Evolutionary conservation across 2,888 invertebrate species (phyloP), one percentile per base, ranked within the genome.

Genomic region (Taphrorychus bicolor): DNA sequence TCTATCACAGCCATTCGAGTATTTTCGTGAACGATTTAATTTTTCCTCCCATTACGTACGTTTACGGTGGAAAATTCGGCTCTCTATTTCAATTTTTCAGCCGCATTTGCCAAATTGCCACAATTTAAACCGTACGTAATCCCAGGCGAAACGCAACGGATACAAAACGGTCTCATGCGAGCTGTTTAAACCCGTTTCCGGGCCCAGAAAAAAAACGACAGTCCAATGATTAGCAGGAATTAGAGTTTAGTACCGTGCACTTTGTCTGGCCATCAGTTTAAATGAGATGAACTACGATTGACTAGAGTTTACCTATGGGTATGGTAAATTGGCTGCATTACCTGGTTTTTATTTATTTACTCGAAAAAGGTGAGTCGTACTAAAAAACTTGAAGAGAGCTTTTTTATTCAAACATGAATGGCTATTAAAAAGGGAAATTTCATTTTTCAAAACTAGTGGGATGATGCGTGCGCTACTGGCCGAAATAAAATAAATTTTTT

Each of bases 71-170:
- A 59, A n/a, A 41, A 58, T 59, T 59, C 42, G 40, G 23, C 21
- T 45, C 58, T 48, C 48, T 11, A 32, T 59, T 65, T 65, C 65
- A 65, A 65, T 65, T 59, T 65, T 65, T 59, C 59, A 54, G 65
- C 48, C 58, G 57, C 65, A 65, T 65, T 59, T 59, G 65, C 41
- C 59, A 65, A 65, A 65, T 59, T 59, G 41, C 59, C 53, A 42
- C 65, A 65, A 65, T 58, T 65, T 59, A 48, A 59, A 65, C 59
- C 59, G 16, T 48, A 65, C 53, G 59, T 65, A 65, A 59, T 59
- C 53, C 53, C 14, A 41, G 40, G 45, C 53, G 54, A 53, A 65
- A 48, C 40, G 23, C 52, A 64, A 64, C 21, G 45, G 24, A 45
- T 48, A 24, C 54, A 54, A 65, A 65, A 65, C 21, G 59, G 58